Evolutionary conservation across 2,888 invertebrate genomes (phyloP), one percentile per base, ranked within the genome.

Genomic region (Graphium colonna): DNA sequence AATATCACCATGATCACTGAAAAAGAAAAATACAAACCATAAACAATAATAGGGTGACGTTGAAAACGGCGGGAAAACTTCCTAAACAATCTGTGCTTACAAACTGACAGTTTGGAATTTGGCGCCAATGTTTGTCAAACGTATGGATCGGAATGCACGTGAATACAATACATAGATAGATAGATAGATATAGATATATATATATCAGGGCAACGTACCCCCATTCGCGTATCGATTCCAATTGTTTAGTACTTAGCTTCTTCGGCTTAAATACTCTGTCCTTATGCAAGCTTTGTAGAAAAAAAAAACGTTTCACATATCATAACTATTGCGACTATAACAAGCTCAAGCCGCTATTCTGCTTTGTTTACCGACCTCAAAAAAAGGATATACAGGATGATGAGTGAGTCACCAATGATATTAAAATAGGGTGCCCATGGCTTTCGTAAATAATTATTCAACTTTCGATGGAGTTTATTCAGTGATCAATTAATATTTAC

Each of bases 161-260:
- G 68, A 64, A 66, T 62, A 69, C 61, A 69, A 33, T 33, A 3
- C 3, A 5, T 61, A 59, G 67, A 69, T 64, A 73, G n/a, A n/a
- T n/a, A n/a, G n/a, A n/a, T n/a, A n/a, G n/a, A n/a, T n/a, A n/a
- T n/a, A n/a, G n/a, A n/a, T 68, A 77, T 57, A 75, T 63, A 71
- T 53, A 64, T 53, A 62, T 55, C 63, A 69, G 71, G 69, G 68
- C 57, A 60, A 85, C 85, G 78, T 91, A 97, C 97, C 97, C 97
- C 85, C 94, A 91, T 82, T 96, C 95, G 75, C 95, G 93, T 65
- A 98, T 94, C 67, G 94, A 94, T 79, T 95, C 94, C 73, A 97
- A 91, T 80, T 98, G 98, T 78, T 95, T 95, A 75, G 94, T 94
- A 67, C 93, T 95, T 65, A 98, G 91, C 72, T 94, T 93, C 75